Base-by-base conservation (phyloP, 2,113 vertebrate species). In the Murina feae region DNA sequence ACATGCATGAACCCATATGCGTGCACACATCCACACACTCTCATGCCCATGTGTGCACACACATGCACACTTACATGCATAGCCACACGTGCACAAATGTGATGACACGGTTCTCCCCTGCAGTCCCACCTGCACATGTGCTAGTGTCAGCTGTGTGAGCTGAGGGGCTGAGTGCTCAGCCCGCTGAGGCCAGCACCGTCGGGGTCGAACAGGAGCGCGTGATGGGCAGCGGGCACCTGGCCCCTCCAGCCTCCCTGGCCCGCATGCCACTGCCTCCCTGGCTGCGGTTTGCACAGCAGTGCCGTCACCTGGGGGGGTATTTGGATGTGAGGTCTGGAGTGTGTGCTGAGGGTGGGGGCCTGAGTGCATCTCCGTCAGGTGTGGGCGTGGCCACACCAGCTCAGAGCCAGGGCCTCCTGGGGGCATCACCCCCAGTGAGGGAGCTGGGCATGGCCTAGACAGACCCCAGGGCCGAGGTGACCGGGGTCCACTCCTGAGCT, bases 241-340 rank as follows among this genome's bases (percentile, higher is more conserved):
- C 30, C 66, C 30, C 23, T 0, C 4, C 30, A 16, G 28, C 68
- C 68, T 37, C 37, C 65, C 16, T 4, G 30, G 2, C 80, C 49
- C 21, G 17, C 2, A 0, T 18, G 7, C 21, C 13, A 6, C 47
- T 17, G 47, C 68, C 32, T 32, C 42, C 11, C 11, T 5, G 37
- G 10, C 44, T 3, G 0, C 0, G 1, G 32, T 28, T 47, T 23
- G 1, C 71, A 1, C 6, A 6, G 51, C 28, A 9, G 9, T 0
- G 0, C 0, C 35, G 25, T n/a, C 37, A 1, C 58, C 68, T 0
- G 39, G 39, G 53, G 11, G 28, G 3, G 6, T 58, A 55, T 28
- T 44, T 20, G 47, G n/a, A 5, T 2, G 10, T 0, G 6, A 11
- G 49, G 58, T 35, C 39, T 49, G 4, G 3, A 3, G 3, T 23